Conservation (phyloP, 2,888 invertebrate species). For the Macrophya annulata region DNA sequence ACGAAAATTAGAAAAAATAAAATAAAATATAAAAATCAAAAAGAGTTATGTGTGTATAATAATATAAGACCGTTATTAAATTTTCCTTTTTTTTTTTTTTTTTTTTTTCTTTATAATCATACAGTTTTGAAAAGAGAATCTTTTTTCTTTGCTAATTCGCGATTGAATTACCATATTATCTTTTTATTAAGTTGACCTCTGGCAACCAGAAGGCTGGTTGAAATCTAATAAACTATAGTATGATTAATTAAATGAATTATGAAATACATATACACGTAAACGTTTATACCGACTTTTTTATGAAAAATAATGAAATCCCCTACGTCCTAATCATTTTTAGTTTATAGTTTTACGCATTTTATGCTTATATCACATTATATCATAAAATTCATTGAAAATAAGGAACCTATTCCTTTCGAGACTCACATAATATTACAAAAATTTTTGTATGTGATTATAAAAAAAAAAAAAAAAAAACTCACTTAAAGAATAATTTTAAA, state of each 20-base stretch:
- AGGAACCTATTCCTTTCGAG: background rate
- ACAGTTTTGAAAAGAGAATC: background rate
- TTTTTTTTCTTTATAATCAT: background rate
- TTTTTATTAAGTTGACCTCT: slow-evolving; percentile 31
- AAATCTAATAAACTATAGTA: slow-evolving; percentile 24
- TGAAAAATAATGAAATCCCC: background rate
- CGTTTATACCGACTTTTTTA: slow-evolving; percentile 35
- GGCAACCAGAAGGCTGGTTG: slow-evolving; percentile 25
- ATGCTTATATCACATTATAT: background rate
- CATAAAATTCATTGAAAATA: background rate
- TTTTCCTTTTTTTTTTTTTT: too few species aligned
- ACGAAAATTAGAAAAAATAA: background rate
- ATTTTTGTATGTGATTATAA: too few species aligned
- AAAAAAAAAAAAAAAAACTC: too few species aligned
- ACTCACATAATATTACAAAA: background rate
- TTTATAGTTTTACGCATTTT: background rate
- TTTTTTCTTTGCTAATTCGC: background rate
- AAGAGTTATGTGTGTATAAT: background rate
- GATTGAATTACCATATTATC: background rate
- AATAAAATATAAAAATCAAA: background rate
- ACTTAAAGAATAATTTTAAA: background rate
- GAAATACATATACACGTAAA: slow-evolving; percentile 25
- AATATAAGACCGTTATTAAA: background rate
- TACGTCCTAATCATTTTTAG: background rate
- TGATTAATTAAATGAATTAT: slow-evolving; percentile 23